Base-by-base conservation (phyloP, 2,888 invertebrate genomes). In the Pristionchus fissidentatus region DNA sequence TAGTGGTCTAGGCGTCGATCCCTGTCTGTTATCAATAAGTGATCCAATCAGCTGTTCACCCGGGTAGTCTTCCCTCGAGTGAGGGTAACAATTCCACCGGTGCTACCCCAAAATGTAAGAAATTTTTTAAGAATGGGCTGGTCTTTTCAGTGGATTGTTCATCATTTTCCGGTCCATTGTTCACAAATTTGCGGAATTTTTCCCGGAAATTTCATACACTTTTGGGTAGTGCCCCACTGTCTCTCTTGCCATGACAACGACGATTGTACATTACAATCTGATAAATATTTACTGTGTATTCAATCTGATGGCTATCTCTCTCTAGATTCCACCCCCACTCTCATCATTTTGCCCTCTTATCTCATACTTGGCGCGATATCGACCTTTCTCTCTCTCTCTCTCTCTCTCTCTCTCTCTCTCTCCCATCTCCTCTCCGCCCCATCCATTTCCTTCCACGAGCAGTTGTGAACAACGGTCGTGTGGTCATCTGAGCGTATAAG, bases 241-340 rank as follows among this genome's bases (percentile, higher is more conserved):
- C n/a, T 70, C n/a, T 26, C 75, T 46, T 77, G 46, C 75, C 46
- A 29, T 10, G 7, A 4, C 46, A 32, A 81, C 62, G 80, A 81
- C 62, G 80, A 81, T 62, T 46, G 62, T 52, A 78, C 22, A 41
- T 81, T 46, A 62, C 43, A 81, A 62, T 62, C 80, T 19, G 46
- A 81, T 81, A 62, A 81, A 81, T 46, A 60, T 80, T 80, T 80
- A 80, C 80, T 43, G 38, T 81, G 80, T 81, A 62, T 2, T 15
- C 3, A 22, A n/a, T n/a, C 19, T 38, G 29, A 1, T 49, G 15
- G 62, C 15, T 62, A 49, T 35, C 29, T n/a, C 26, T 22, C 35
- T 43, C 41, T 38, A 38, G 26, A 10, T 70, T n/a, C 55, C 70
- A 70, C 38, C 43, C 35, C 70, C 38, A n/a, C 7, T 41, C 41